phyloP scores from a whole-genome alignment of 2,113 vertebrate species.

The Poeciliopsis retropinna region DNA sequence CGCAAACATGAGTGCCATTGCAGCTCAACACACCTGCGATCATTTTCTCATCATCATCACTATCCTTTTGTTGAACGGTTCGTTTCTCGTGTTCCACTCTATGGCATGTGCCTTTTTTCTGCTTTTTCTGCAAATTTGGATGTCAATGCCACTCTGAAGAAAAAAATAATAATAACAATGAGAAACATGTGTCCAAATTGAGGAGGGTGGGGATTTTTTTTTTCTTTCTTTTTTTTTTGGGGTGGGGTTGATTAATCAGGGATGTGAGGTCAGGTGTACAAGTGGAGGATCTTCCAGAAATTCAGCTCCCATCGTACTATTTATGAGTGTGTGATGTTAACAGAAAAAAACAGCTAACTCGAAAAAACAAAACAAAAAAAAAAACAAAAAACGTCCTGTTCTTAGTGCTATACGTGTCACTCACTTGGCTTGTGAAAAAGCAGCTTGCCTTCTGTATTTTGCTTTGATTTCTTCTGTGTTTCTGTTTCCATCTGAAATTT shows the following conservation, averaged over 20 bases:
- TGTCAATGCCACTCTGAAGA: slow-evolving; percentile 70
- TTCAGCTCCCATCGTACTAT: slow-evolving; percentile 71
- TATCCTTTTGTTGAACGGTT: slow-evolving; percentile 56
- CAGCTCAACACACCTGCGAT: slow-evolving; percentile 54
- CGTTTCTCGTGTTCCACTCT: slow-evolving; percentile 75
- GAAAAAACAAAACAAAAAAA: neutral
- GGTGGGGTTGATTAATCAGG: slow-evolving; percentile 70
- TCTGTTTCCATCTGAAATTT: slow-evolving; percentile 80
- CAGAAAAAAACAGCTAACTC: slow-evolving; percentile 63
- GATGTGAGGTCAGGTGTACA: slow-evolving; percentile 71
- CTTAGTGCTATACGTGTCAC: slow-evolving; percentile 80
- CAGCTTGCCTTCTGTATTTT: slow-evolving; percentile 81
- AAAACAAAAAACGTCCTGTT: slow-evolving; percentile 73
- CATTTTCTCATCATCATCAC: slow-evolving; percentile 58
- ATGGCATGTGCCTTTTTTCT: slow-evolving; percentile 85
- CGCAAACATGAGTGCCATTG: slow-evolving; percentile 68
- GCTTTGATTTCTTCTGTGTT: slow-evolving; percentile 75
- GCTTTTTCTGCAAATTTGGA: slow-evolving; percentile 79
- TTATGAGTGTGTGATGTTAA: slow-evolving; percentile 76
- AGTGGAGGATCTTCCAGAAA: slow-evolving; percentile 72
- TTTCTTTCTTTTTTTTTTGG: too few relatives aligned
- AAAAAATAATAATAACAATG: neutral
- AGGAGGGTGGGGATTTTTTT: slow-evolving; percentile 36
- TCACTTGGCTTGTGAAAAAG: slow-evolving; percentile 82
- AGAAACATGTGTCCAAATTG: slow-evolving; percentile 48